Base-by-base conservation (phyloP, 2,888 invertebrate genomes). In the Nemoura dubitans region DNA sequence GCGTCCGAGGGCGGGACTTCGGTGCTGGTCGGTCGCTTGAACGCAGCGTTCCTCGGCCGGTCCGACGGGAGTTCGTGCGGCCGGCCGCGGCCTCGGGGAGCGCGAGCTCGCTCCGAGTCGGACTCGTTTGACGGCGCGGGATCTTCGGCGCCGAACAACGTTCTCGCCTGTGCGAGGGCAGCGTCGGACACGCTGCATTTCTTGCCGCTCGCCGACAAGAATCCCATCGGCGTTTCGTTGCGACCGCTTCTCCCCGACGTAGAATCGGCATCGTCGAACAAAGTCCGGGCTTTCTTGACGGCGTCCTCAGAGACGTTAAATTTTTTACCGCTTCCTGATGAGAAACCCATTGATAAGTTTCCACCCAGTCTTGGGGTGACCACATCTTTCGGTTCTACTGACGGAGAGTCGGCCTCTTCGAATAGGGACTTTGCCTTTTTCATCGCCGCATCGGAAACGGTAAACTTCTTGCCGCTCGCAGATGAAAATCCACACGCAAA, bases 381-480 rank as follows among this genome's bases (percentile, higher is more conserved):
- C 29, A 86, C 85, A 36, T 59, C 29, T 42, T 36, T 80, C 21
- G 21, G 21, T 25, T 85, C 30, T 27, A 43, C 83, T 76, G 25
- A 77, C 42, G 88, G 86, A 87, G 87, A 84, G 86, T 88, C 89
- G 89, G 76, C 90, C 89, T 87, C 87, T 88, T 90, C 89, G 87
- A 91, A 90, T 0, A 92, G 86, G 16, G 89, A 89, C 89, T 90
- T 91, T 21, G 90, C 90, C 88, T 89, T 91, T n/a, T 87, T 82
- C 28, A 89, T 86, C 10, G 91, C 90, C 85, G 89, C 87, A 59
- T 90, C 89, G 0, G 92, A 91, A 87, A 92, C 90, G 25, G 88
- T 86, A 29, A 92, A 90, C 10, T 89, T 87, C 89, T 91, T 92
- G 81, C 92, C 92, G 88, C 90, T 90, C 28, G 90, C 91, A 7